A percentile compares a stretch with the other conserved stretches of the same genome.
These are phyloP conservation scores for Pithys albifrons DNA, from an alignment of 2,113 vertebrate species.

Conservation along the genomic window DNA sequence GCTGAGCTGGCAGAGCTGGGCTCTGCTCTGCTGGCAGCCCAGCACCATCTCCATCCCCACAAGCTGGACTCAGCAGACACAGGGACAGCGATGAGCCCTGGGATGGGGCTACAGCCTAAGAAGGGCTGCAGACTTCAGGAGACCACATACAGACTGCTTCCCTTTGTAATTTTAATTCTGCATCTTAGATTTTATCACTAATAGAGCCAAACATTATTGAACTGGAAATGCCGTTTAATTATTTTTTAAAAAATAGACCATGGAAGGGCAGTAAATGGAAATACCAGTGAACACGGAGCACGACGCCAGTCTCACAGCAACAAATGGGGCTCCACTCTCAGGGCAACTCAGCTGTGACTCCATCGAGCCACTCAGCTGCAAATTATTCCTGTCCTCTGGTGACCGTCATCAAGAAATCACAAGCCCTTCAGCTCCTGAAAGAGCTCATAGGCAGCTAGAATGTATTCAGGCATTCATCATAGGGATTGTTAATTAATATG, in stretches of 20 bases:
- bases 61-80: not conserved
- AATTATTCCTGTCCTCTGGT: conserved; percentile 9
- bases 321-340: not conserved
- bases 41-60: not conserved
- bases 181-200: not conserved
- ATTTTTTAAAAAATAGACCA: not conserved
- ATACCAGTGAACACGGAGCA: not conserved
- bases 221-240: not conserved
- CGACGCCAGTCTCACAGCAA: not conserved
- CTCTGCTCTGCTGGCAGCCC: not conserved
- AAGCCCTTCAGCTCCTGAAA: not conserved
- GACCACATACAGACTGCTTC: fast-evolving
- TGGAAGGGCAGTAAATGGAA: not conserved
- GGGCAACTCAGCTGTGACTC: conserved; percentile 31
- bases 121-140: not conserved
- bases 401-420: not conserved
- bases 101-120: not conserved
- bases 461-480: not conserved
- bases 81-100: not conserved
- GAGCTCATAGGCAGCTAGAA: not conserved
- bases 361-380: not conserved
- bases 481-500: conserved; percentile 16
- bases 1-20: not conserved
- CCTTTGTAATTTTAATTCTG: not conserved
- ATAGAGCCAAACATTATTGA: not conserved